These are phyloP conservation scores for Gallinago solitaria DNA, from an alignment of 2,797 vertebrate genomes.

Conservation along the genomic window DNA sequence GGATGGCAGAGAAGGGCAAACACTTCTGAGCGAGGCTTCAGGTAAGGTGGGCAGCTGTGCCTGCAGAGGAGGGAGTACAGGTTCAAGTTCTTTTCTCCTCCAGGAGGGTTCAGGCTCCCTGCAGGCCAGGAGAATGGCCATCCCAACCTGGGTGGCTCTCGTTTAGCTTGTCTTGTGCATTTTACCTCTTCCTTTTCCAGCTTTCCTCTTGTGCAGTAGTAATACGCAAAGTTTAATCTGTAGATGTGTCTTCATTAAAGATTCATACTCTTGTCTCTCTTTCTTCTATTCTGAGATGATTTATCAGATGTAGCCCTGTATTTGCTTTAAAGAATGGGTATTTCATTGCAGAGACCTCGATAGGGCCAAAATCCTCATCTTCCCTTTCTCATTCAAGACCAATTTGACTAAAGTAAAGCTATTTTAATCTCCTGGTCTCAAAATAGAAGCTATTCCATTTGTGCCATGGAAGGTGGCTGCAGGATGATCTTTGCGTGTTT, in stretches of 20 bases:
- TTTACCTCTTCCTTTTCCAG: background rate
- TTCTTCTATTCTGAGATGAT: background rate
- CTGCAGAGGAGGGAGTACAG: background rate
- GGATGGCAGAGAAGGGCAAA: background rate
- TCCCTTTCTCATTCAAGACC: background rate
- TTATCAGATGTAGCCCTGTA: background rate
- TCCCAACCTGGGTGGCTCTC: background rate
- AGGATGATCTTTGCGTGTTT: background rate
- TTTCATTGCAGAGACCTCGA: background rate
- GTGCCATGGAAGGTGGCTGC: background rate
- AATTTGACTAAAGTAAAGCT: conserved; percentile 46
- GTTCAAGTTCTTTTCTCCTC: background rate
- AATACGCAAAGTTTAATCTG: background rate
- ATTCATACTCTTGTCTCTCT: background rate
- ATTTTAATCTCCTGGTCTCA: conserved; percentile 53
- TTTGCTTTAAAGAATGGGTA: background rate
- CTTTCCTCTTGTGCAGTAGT: background rate
- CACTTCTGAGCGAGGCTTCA: rapidly evolving
- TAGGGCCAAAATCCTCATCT: background rate
- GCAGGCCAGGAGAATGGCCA: background rate
- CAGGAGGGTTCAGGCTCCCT: rapidly evolving
- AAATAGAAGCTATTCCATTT: conserved; percentile 57
- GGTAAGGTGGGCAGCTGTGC: background rate
- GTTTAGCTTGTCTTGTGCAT: background rate
- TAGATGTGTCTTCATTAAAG: background rate